Evolutionary conservation across 2,113 vertebrate genomes (phyloP).

Genomic region (Baryphthengus martii): DNA sequence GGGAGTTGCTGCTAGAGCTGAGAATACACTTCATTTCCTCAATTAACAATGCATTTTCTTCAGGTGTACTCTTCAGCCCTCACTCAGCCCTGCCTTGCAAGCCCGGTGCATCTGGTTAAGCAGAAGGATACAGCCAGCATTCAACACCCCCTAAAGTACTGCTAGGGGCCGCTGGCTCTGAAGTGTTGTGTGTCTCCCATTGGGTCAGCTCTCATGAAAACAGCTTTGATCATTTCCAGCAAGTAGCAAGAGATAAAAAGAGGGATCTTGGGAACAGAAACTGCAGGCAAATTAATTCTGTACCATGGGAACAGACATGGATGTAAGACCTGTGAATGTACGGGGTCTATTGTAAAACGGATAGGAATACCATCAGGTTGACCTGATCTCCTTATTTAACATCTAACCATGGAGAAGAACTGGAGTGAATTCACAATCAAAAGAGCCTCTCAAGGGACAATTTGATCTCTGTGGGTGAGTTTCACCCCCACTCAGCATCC

Average conservation of each 20-base stretch:
- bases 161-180: neutral
- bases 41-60: neutral
- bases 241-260: neutral
- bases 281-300: neutral
- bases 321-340: neutral
- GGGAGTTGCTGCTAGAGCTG: neutral
- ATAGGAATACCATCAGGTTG: neutral
- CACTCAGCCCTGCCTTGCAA: neutral
- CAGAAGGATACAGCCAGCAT: neutral
- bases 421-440: neutral
- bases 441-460: neutral
- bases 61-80: neutral
- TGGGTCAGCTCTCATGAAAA: neutral
- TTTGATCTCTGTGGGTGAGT: neutral
- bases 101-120: neutral
- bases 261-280: neutral
- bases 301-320: neutral
- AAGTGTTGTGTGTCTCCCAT: neutral
- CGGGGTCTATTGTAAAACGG: neutral
- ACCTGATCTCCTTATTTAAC: neutral
- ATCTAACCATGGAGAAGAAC: neutral
- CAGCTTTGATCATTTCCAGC: neutral
- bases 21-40: neutral
- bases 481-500: neutral
- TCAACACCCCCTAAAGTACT: neutral